Percentiles rank a stretch among this genome's conserved stretches.
Evolutionary conservation across 2,797 vertebrate species (phyloP).

Genomic region (Florisuga fusca): DNA sequence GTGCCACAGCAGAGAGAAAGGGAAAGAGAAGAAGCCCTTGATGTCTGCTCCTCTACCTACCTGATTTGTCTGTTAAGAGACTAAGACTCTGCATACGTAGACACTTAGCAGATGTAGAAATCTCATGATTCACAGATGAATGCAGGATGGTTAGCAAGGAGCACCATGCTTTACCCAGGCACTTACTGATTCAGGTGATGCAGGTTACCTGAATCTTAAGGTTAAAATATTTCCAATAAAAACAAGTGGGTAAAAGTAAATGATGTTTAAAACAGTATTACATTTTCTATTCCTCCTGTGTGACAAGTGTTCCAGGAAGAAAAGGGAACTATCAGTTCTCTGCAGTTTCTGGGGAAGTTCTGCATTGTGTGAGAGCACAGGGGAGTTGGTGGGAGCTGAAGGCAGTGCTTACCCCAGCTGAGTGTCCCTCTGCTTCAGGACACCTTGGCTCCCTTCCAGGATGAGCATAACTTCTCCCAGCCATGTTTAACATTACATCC

Average conservation of each 20-base stretch:
- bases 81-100: not conserved
- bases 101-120: not conserved
- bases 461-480: not conserved
- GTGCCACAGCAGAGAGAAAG: not conserved
- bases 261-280: not conserved
- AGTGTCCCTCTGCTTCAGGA: not conserved
- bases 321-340: not conserved
- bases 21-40: not conserved
- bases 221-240: not conserved
- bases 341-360: not conserved
- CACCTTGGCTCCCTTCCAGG: not conserved
- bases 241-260: not conserved
- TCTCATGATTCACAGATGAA: not conserved
- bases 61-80: not conserved
- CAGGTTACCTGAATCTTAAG: not conserved
- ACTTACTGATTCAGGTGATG: not conserved
- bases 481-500: fast-evolving
- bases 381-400: not conserved
- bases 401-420: not conserved
- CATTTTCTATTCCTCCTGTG: not conserved
- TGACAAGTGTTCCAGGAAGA: not conserved
- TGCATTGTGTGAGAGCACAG: not conserved
- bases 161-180: not conserved
- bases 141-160: not conserved
- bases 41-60: not conserved